Base-by-base conservation (phyloP, 2,888 invertebrate genomes). In the Odontothrips loti region DNA sequence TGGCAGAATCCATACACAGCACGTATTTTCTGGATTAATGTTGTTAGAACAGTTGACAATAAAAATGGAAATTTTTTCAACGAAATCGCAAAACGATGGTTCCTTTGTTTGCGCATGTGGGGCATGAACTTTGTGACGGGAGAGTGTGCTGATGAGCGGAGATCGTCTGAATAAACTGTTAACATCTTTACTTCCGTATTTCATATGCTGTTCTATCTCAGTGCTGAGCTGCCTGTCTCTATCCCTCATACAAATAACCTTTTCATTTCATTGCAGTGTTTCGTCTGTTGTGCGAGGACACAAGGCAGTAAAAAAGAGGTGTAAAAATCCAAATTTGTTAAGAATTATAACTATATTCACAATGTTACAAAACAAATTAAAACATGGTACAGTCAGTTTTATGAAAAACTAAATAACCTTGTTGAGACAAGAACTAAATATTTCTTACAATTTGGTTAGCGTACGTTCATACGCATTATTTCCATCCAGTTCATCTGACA, bases 341-440 rank as follows among this genome's bases (percentile, higher is more conserved):
- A 43, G 34, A 43, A 43, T 43, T 75, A 11, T 75, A 27, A 12
- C 23, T 68, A 68, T 75, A 27, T 27, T 27, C 23, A 27, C 23
- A 27, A 27, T 75, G 68, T 75, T 75, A 75, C 68, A 75, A 75
- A 75, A 75, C 68, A 75, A 75, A 9, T 75, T 27, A 75, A 75
- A 75, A 27, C 23, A 23, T 68, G 10, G 27, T 27, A 12, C 9
- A 11, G 27, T 75, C 68, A 27, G 23, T 27, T 75, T 27, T 75
- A 23, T 75, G 12, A 75, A 75, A 23, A 27, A 20, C 17, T 58
- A 58, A 58, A 58, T 58, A 20, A 58, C 58, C 20, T 58, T 15
- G 34, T 43, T 43, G 34, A 43, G 34, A 20, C 20, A 58, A 58
- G n/a, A 58, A 58, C 58, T 58, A 58, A 20, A 58, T 2, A 58